Evolutionary conservation across 2,113 vertebrate genomes (phyloP).

Genomic region (Nestor notabilis): DNA sequence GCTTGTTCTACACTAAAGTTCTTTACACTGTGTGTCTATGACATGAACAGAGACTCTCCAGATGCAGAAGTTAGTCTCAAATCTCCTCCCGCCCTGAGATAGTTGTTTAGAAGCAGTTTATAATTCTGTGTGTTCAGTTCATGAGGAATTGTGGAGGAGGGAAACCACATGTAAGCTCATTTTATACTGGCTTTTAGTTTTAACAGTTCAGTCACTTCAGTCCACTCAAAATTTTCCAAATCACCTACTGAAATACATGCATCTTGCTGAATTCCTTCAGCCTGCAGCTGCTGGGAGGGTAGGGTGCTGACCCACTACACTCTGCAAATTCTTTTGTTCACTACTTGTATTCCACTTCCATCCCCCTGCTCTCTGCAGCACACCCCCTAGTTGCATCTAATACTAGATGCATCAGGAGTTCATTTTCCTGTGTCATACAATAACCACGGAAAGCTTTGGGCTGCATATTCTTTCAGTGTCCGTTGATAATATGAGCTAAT

Average conservation of each 20-base stretch:
- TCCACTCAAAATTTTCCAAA: not conserved
- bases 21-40: fast-evolving
- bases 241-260: not conserved
- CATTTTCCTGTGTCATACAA: not conserved
- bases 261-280: not conserved
- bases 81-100: not conserved
- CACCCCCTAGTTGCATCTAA: not conserved
- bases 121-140: not conserved
- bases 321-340: not conserved
- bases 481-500: not conserved
- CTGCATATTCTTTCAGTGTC: not conserved
- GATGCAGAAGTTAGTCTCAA: not conserved
- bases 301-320: not conserved
- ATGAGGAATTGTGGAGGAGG: not conserved
- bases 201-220: not conserved
- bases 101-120: not conserved
- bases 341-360: not conserved
- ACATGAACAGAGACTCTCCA: not conserved
- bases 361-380: fast-evolving
- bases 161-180: not conserved
- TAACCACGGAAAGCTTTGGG: not conserved
- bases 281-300: not conserved
- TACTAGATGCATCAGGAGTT: not conserved
- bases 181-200: not conserved
- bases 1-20: not conserved